Percentiles rank a stretch among this genome's conserved stretches.
Evolutionary conservation across 2,797 vertebrate species (phyloP).

Genomic region (Yasuhikotakia modesta): DNA sequence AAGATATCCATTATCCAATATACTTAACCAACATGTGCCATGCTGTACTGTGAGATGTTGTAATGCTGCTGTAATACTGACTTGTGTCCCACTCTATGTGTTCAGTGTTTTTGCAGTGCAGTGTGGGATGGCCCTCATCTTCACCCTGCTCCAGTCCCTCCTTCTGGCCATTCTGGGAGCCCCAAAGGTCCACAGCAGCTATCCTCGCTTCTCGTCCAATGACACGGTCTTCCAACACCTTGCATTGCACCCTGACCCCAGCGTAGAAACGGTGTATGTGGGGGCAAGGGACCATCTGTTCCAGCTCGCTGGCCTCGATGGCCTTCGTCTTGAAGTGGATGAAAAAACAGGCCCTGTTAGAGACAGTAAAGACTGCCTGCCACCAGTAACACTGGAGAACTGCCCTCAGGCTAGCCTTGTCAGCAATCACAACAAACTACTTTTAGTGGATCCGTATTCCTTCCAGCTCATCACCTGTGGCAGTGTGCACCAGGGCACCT

Average conservation of each 20-base stretch:
- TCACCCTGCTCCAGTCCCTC: constrained; percentile 74
- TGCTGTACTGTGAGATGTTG: not conserved
- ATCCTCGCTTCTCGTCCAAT: constrained; percentile 80
- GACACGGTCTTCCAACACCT: constrained; percentile 88
- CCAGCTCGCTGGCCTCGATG: constrained; percentile 83
- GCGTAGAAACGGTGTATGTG: constrained; percentile 85
- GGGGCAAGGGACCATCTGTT: constrained; percentile 91
- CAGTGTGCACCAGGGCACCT: constrained; percentile 92
- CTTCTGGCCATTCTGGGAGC: constrained; percentile 61
- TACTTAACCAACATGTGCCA: not conserved
- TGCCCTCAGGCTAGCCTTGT: constrained; percentile 86
- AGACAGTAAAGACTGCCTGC: constrained; percentile 94
- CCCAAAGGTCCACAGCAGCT: constrained; percentile 62
- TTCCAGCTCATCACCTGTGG: constrained; percentile 90
- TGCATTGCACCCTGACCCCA: constrained; percentile 85
- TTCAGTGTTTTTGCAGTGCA: constrained; percentile 86
- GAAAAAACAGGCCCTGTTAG: constrained; percentile 85
- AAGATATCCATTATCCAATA: no score
- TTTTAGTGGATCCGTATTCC: constrained; percentile 83
- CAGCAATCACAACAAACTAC: constrained; percentile 91
- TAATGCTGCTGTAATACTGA: not conserved
- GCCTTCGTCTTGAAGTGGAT: constrained; percentile 78
- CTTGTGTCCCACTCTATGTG: constrained; percentile 32
- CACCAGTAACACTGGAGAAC: constrained; percentile 83
- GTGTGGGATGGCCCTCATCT: constrained; percentile 80